These are phyloP conservation scores for Cephus spinipes DNA, from an alignment of 2,888 invertebrate genomes.

Conservation along the genomic window DNA sequence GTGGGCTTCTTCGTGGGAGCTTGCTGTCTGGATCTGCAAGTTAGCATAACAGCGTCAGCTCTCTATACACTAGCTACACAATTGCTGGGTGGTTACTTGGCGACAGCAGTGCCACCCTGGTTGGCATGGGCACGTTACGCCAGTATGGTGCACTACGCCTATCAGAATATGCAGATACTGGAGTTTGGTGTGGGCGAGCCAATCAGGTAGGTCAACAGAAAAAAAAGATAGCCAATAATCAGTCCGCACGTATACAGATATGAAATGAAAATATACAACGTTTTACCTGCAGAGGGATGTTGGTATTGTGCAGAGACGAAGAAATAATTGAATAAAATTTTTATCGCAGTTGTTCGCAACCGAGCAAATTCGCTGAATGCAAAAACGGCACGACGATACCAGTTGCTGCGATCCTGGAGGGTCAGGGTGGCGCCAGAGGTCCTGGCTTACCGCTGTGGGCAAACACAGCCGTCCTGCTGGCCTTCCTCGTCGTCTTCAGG, in stretches of 20 bases:
- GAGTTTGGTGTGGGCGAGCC: constrained; percentile 79
- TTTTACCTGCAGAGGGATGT: neutral
- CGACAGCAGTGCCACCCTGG: constrained; percentile 79
- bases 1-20: constrained; percentile 85
- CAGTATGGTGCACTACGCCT: constrained; percentile 84
- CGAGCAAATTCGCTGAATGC: constrained; percentile 77
- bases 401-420: constrained; percentile 74
- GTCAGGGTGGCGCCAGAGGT: constrained; percentile 72
- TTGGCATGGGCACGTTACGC: constrained; percentile 81
- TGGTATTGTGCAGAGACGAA: neutral
- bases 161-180: constrained; percentile 84
- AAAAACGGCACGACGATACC: constrained; percentile 73
- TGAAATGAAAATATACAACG: neutral
- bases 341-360: constrained; percentile 73
- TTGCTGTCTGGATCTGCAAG: constrained; percentile 81
- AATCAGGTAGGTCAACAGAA: constrained; percentile 72
- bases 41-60: constrained; percentile 82
- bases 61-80: constrained; percentile 82
- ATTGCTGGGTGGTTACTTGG: constrained; percentile 79
- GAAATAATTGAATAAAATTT: neutral
- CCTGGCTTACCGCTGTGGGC: constrained; percentile 75
- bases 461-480: constrained; percentile 77
- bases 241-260: neutral
- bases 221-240: neutral
- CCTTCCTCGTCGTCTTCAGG: constrained; percentile 79